Evolutionary conservation across 2,113 vertebrate genomes (phyloP).

Genomic region (Pipra filicauda): DNA sequence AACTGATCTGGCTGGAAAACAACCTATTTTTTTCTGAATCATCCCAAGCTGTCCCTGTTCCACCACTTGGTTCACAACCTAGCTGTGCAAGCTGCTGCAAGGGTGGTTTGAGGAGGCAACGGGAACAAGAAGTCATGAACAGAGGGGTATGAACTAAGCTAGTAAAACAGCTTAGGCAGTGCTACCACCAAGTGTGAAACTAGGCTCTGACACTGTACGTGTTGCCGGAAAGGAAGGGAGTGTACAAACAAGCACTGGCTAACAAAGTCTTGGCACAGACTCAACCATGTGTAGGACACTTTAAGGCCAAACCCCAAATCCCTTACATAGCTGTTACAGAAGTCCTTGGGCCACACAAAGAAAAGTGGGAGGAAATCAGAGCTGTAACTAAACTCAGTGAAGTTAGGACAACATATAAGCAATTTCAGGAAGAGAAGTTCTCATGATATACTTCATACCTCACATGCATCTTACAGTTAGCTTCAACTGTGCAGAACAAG

Average conservation of each 20-base stretch:
- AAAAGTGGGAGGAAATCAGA: not conserved
- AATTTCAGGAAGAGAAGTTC: not conserved
- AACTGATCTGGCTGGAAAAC: not conserved
- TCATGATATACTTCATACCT: not conserved
- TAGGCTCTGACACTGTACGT: not conserved
- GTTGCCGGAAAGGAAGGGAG: not conserved
- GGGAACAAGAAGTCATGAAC: not conserved
- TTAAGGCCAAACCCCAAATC: not conserved
- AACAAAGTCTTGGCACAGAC: not conserved
- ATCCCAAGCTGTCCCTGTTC: not conserved
- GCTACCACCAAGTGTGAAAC: not conserved
- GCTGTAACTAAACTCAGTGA: not conserved
- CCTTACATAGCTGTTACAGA: not conserved
- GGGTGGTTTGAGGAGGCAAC: not conserved
- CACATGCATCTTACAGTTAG: not conserved
- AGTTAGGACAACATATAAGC: not conserved
- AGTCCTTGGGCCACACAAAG: not conserved
- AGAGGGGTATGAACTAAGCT: not conserved
- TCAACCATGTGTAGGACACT: not conserved
- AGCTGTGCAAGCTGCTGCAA: not conserved
- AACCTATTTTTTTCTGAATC: not conserved
- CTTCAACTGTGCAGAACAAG: not conserved
- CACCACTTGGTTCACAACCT: not conserved
- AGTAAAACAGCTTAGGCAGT: not conserved
- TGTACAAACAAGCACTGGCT: not conserved